Percentiles rank a stretch among this genome's conserved stretches.
These are phyloP conservation scores for Volucella inflata DNA, from an alignment of 2,888 invertebrate species.

Conservation along the genomic window DNA sequence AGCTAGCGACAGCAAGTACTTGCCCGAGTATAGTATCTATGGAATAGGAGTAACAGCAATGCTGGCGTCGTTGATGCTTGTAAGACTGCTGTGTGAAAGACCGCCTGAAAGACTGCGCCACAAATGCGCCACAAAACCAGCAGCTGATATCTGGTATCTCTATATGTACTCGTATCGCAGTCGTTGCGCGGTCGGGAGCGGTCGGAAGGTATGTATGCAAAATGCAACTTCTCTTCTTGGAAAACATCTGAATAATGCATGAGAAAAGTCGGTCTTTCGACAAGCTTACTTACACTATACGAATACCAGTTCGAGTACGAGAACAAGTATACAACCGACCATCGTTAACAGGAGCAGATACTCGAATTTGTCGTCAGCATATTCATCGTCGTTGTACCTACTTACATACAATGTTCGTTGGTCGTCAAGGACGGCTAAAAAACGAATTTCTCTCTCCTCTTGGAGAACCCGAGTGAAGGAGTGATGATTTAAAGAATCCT, in stretches of 20 bases:
- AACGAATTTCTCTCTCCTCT: neutral
- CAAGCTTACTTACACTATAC: slow-evolving; percentile 68
- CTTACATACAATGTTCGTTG: neutral
- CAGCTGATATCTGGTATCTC: slow-evolving; percentile 51
- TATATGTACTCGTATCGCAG: slow-evolving; percentile 1
- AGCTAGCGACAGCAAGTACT: slow-evolving; percentile 48
- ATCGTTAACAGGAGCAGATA: slow-evolving; percentile 33
- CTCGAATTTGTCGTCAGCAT: neutral
- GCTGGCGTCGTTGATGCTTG: slow-evolving; percentile 27
- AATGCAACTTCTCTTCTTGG: slow-evolving; percentile 46
- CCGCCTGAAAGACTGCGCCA: slow-evolving; percentile 17
- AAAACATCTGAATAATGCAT: slow-evolving; percentile 70
- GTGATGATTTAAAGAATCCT: slow-evolving; percentile 39
- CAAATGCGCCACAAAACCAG: slow-evolving; percentile 23
- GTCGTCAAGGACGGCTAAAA: neutral
- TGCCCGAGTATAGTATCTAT: too few relatives aligned
- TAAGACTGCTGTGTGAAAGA: slow-evolving; percentile 19
- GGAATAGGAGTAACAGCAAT: neutral
- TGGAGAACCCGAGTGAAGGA: slow-evolving; percentile 15
- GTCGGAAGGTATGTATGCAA: slow-evolving; percentile 43
- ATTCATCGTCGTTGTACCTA: neutral
- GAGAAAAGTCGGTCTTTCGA: slow-evolving; percentile 64
- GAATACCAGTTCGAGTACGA: neutral
- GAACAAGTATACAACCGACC: slow-evolving; percentile 26
- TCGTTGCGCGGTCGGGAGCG: slow-evolving; percentile 19